Conservation (phyloP, 2,888 invertebrate species). For the Neoscelio sp. region DNA sequence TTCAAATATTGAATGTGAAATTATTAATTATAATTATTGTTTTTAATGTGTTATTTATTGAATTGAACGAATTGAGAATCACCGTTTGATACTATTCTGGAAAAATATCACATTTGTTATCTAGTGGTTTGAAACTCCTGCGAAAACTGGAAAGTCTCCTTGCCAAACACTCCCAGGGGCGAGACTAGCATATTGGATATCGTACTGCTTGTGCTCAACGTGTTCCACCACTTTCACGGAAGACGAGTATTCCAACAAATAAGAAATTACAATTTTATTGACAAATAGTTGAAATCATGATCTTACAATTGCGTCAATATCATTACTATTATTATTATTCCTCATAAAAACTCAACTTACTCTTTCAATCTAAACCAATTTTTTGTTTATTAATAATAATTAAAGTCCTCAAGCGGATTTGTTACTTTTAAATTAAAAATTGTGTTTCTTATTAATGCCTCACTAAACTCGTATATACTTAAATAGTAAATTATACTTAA, state of each 20-base stretch:
- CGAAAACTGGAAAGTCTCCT: slow-evolving; percentile 58
- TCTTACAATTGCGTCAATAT: slow-evolving; percentile 5
- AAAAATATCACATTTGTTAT: slow-evolving; percentile 59
- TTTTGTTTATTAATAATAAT: too few species aligned
- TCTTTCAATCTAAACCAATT: too few species aligned
- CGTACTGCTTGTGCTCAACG: slow-evolving; percentile 50
- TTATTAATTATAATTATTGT: too few species aligned
- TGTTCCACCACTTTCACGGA: slow-evolving; percentile 45
- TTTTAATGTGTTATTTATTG: too few species aligned
- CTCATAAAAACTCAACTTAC: neutral
- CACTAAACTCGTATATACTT: too few species aligned
- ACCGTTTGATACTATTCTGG: slow-evolving; percentile 1
- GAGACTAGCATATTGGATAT: slow-evolving; percentile 63
- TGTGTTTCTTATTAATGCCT: too few species aligned
- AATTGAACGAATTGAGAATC: slow-evolving; percentile 17
- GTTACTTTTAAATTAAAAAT: too few species aligned
- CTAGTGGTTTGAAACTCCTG: slow-evolving; percentile 50
- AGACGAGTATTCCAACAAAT: slow-evolving; percentile 49
- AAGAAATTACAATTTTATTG: slow-evolving; percentile 45
- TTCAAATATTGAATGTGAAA: too few species aligned
- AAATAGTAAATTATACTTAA: too few species aligned
- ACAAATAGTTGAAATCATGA: slow-evolving; percentile 31
- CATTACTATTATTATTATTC: neutral
- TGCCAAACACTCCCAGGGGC: slow-evolving; percentile 65
- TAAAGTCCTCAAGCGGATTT: too few species aligned